Evolutionary conservation across 2,888 invertebrate species (phyloP).

Genomic region (Trichopoda pennipes): DNA sequence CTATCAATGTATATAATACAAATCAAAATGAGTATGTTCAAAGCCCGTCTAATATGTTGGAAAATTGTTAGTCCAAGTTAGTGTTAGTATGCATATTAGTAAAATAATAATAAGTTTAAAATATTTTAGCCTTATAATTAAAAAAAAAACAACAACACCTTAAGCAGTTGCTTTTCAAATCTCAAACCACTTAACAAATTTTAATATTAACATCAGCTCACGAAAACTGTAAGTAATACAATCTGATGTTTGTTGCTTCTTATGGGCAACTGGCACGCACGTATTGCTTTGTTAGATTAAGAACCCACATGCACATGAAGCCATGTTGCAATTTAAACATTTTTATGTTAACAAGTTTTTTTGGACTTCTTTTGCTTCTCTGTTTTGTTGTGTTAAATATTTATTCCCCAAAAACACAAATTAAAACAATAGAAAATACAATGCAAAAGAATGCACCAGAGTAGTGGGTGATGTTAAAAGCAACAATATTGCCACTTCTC

Average conservation of each 20-base stretch:
- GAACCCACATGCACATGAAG: neutral
- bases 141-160: neutral
- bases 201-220: slow-evolving; percentile 22
- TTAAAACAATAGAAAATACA: slow-evolving; percentile 17
- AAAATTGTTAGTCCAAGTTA: too few relatives aligned
- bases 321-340: slow-evolving; percentile 56
- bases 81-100: too few relatives aligned
- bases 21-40: too few relatives aligned
- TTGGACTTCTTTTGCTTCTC: neutral
- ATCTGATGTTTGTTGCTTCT: neutral
- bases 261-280: neutral
- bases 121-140: neutral
- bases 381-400: neutral
- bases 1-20: too few relatives aligned
- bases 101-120: neutral
- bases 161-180: neutral
- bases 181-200: slow-evolving; percentile 22
- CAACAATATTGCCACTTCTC: neutral
- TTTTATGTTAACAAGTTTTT: neutral
- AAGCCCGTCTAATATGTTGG: too few relatives aligned
- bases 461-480: slow-evolving; percentile 3
- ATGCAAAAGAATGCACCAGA: slow-evolving; percentile 12
- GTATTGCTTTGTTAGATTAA: neutral
- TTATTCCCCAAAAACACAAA: neutral
- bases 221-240: slow-evolving; percentile 5